Evolutionary conservation across 1,140 invertebrate genomes (phyloP), one percentile per base, ranked within the genome.

Genomic region (Anastrepha obliqua): DNA sequence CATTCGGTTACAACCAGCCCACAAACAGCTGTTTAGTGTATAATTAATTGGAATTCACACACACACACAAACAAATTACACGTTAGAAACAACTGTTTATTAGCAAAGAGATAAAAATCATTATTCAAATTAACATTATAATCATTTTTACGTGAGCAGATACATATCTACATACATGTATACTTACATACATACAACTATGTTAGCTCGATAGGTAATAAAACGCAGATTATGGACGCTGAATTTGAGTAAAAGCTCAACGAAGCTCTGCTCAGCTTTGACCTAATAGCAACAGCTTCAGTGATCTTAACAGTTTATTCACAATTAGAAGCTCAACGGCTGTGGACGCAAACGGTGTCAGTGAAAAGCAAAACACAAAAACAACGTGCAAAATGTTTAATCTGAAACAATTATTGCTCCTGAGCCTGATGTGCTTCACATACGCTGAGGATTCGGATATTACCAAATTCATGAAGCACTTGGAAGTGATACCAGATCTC

Each of bases 401-500:
- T 55, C 58, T 88, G 13, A 86, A 86, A 51, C 47, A 59, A 15
- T 20, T 88, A 51, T 62, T 88, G 20, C 51, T 62, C 1, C 13
- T 87, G n/a, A 55, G 88, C 29, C 39, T 87, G 44, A 6, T 78
- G 47, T 70, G 20, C 42, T n/a, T 85, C 17, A 20, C 86, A 39
- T n/a, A 58, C n/a, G 65, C 67, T n/a, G 86, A 20, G 3, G 92
- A 93, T 39, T 89, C 90, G 15, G 89, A 91, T 51, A 89, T 91
- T 0, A 89, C 89, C 17, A 92, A 91, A 29, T 89, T 91, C 17
- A 87, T 93, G 85, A 89, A 89, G 62, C 89, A 90, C 51, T 70
- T 92, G 85, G 90, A 91, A 86, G 89, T 92, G 4, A 88, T 92
- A 87, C 92, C 93, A 13, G 93, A 93, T 89, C 87, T 93, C n/a